Conservation (phyloP, 2,797 vertebrate species). For the Carduelis carduelis region DNA sequence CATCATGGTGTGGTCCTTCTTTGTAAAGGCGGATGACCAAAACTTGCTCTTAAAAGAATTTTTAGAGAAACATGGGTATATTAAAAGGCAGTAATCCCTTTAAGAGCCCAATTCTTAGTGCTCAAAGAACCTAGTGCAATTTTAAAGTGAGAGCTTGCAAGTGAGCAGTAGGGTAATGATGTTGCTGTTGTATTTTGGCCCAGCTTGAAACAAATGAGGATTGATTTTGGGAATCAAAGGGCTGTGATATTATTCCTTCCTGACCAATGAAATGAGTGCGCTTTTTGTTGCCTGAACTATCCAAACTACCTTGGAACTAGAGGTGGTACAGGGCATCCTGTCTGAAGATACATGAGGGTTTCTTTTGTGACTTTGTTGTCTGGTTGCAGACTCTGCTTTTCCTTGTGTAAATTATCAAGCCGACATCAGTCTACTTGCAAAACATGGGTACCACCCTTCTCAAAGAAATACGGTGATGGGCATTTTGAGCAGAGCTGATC, state of each 20-base stretch:
- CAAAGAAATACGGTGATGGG: neutral
- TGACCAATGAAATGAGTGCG: neutral
- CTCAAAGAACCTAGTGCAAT: neutral
- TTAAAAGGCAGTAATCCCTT: neutral
- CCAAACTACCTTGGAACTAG: neutral
- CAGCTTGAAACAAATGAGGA: neutral
- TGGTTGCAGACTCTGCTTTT: neutral
- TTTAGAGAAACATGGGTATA: neutral
- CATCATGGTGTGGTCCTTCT: neutral
- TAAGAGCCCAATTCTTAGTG: neutral
- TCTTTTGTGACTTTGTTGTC: neutral
- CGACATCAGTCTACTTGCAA: neutral
- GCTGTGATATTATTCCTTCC: neutral
- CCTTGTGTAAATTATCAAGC: neutral
- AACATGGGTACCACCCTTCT: neutral
- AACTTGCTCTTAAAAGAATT: neutral
- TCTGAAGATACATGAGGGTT: neutral
- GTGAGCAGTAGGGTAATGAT: neutral
- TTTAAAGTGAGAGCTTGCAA: neutral
- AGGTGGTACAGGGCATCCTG: neutral
- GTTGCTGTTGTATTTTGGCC: neutral
- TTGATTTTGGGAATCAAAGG: neutral
- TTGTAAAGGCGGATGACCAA: neutral
- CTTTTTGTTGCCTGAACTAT: neutral
- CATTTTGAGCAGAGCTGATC: neutral